Evolutionary conservation across 2,113 vertebrate genomes (phyloP), one percentile per base, ranked within the genome.

Genomic region (Corythornis cristatus): DNA sequence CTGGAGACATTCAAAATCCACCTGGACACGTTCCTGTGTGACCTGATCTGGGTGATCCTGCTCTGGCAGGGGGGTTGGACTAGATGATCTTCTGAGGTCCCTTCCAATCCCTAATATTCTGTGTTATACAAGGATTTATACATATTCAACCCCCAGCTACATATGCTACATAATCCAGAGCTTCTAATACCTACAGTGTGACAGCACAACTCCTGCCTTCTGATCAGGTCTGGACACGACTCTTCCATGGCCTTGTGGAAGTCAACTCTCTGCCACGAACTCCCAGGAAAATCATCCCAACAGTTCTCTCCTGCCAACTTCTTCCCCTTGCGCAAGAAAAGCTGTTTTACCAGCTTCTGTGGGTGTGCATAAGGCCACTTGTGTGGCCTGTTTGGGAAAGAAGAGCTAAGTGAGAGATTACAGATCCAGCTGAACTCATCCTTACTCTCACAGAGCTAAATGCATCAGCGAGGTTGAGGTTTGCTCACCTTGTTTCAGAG

Each of bases 271-370:
- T 66, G 37, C 62, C 67, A 61, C 1, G 2, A 96, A 74, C 40
- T 83, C 78, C 67, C 5, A 3, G 82, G 64, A 86, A 70, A 84
- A 68, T 43, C 14, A 46, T 82, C 51, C 46, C 10, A 8, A 37
- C 43, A 33, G 14, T 28, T 8, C 43, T 67, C 51, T 76, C 51
- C 71, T 78, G 85, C 60, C 87, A 95, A 67, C 7, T 91, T 77
- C 87, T 95, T 80, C 74, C 82, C 51, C 50, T 74, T 86, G 87
- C 21, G 8, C 71, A 94, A 96, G 45, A 0, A 0, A 60, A 92
- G 72, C 71, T 87, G 78, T 83, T 93, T 88, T 81, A 88, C 87
- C 94, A 93, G 82, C 93, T 91, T 79, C 82, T 48, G 26, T 13
- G 75, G 67, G 58, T 79, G 60, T 88, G 46, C 31, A 8, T 6